These are phyloP conservation scores for Huso huso DNA, from an alignment of 2,797 vertebrate species.

Conservation along the genomic window DNA sequence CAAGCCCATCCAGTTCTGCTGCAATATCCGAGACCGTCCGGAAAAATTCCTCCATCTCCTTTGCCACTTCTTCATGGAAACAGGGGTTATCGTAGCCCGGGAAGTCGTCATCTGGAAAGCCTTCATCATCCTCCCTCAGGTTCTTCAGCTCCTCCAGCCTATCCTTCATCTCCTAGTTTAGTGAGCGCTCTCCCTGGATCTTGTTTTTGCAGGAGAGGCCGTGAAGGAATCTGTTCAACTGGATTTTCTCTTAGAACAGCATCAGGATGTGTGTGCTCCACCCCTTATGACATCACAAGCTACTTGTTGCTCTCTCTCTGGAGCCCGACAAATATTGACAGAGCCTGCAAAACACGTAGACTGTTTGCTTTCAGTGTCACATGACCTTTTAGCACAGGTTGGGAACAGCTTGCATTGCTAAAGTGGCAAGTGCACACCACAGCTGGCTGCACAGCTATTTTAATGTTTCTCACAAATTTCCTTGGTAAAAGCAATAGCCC, in stretches of 20 bases:
- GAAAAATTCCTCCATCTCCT: constrained; percentile 28
- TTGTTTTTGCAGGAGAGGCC: too few relatives aligned
- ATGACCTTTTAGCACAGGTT: not conserved
- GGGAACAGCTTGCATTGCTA: not conserved
- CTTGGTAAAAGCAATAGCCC: too few relatives aligned
- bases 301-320: constrained; percentile 4
- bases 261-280: constrained; percentile 7
- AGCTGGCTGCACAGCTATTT: not conserved
- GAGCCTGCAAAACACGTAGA: not conserved
- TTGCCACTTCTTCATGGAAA: constrained; percentile 20
- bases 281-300: constrained; percentile 4
- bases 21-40: constrained; percentile 37
- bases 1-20: constrained; percentile 32
- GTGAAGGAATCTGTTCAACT: too few relatives aligned
- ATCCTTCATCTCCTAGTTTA: constrained; percentile 40
- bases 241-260: too few relatives aligned
- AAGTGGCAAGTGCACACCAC: not conserved
- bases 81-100: constrained; percentile 27
- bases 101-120: constrained; percentile 5
- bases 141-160: constrained; percentile 42
- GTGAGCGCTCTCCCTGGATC: too few relatives aligned
- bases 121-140: constrained; percentile 19
- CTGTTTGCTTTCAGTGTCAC: constrained; percentile 11
- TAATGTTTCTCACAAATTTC: too few relatives aligned
- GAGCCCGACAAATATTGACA: constrained; percentile 22